phyloP scores from a whole-genome alignment of 2,113 vertebrate genomes.

The Orientallactaga bullata region DNA sequence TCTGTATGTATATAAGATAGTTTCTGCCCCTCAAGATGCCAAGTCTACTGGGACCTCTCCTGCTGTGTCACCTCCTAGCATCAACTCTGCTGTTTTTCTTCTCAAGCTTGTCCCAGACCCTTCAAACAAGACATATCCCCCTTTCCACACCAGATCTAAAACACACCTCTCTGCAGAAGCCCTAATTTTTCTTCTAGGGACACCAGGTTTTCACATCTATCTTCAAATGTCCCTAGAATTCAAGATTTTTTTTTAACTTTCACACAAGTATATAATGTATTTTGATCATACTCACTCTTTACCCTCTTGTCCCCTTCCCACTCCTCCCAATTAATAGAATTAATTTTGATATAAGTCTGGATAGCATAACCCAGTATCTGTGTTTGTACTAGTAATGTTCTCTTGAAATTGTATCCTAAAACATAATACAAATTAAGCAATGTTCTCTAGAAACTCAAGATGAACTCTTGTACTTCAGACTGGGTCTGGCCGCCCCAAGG shows the following conservation, averaged over 20 bases:
- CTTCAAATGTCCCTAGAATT: neutral
- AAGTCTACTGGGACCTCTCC: no score
- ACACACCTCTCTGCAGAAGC: neutral
- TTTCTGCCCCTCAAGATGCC: no score
- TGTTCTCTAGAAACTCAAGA: neutral
- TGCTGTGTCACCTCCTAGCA: no score
- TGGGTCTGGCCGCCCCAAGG: neutral
- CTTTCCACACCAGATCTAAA: neutral
- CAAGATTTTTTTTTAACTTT: no score
- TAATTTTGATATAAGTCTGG: slow-evolving; percentile 1
- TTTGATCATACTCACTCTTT: no score
- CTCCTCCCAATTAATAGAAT: neutral
- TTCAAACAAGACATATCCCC: neutral
- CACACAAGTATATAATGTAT: no score
- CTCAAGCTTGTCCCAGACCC: neutral
- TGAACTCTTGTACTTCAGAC: neutral
- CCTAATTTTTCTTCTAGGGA: neutral
- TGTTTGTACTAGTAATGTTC: neutral
- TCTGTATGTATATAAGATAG: no score
- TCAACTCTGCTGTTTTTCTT: no score
- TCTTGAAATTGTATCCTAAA: neutral
- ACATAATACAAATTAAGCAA: neutral
- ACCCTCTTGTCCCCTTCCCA: no score
- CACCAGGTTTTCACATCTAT: neutral
- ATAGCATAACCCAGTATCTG: neutral